Base-by-base conservation (phyloP, 2,888 invertebrate genomes). In the Dynastes tityus region DNA sequence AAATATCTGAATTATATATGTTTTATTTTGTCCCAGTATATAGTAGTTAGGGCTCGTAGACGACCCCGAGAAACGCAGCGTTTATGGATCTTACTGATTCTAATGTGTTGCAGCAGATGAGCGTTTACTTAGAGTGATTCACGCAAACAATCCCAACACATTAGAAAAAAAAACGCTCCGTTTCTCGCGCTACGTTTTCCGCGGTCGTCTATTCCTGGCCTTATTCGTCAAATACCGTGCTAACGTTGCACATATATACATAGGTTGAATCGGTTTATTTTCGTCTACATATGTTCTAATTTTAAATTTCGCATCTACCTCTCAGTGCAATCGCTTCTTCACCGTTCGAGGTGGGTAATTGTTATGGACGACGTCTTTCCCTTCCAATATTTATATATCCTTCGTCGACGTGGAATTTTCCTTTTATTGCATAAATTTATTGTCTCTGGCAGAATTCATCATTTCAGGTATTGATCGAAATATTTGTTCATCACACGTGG, bases 381-480 rank as follows among this genome's bases (percentile, higher is more conserved):
- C n/a, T 61, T 58, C 22, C 40, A 58, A 58, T 58, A 73, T 11
- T 73, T 58, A 27, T 53, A 53, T 22, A 22, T 73, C 58, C 8
- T 73, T 58, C 58, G 11, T 22, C 58, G 22, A 22, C 40, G 40
- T 73, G 73, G 73, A 73, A 73, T 73, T 73, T 58, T 58, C 22
- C 37, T 16, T 45, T 58, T 58, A 73, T 58, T 73, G 73, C 61
- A 73, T 58, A 29, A 73, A 73, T 58, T 61, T 29, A 73, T 45
- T 61, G 58, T 37, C 73, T 53, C n/a, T 27, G 16, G 40, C 40
- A 58, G 73, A 73, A 61, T 73, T 73, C 40, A 40, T 58, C 73
- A 27, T 58, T 37, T 22, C 22, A 51, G 29, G n/a, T 73, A 73
- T 73, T 58, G 73, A 73, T 73, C 58, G 37, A 16, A 58, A 73